These are phyloP conservation scores for Alcedo atthis DNA, from an alignment of 2,797 vertebrate species.

Conservation along the genomic window DNA sequence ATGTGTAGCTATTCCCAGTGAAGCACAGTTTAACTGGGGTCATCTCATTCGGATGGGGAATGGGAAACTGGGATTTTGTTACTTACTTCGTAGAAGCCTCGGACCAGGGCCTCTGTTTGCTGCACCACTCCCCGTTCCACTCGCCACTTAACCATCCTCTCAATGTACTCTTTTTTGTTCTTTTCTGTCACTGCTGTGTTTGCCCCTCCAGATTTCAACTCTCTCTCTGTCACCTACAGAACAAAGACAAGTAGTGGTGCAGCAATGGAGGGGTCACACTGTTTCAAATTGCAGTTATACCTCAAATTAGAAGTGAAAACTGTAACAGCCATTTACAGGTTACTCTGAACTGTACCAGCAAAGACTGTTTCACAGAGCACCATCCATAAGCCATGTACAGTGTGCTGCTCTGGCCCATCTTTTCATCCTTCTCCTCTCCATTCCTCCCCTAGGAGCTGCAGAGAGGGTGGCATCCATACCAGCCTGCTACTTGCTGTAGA, in stretches of 20 bases:
- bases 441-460: background rate
- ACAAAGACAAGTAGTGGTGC: background rate
- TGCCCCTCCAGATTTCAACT: conserved; percentile 93
- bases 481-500: background rate
- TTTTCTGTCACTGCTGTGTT: conserved; percentile 96
- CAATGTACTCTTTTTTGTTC: conserved; percentile 98
- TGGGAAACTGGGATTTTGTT: background rate
- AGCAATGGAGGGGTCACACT: background rate
- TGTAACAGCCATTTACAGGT: background rate
- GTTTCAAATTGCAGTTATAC: background rate
- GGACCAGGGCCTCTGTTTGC: conserved; percentile 93
- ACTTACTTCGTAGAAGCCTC: conserved; percentile 95
- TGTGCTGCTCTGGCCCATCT: background rate
- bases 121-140: conserved; percentile 95
- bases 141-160: conserved; percentile 96
- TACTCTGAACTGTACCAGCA: background rate
- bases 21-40: background rate
- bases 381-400: background rate
- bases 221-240: conserved; percentile 92
- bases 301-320: background rate
- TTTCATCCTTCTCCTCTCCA: background rate
- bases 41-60: background rate
- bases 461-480: background rate
- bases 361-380: background rate
- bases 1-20: background rate